Evolutionary conservation across 92 coral and sea anemone species (phyloP).

Genomic region (Epizoanthus illoricatus): DNA sequence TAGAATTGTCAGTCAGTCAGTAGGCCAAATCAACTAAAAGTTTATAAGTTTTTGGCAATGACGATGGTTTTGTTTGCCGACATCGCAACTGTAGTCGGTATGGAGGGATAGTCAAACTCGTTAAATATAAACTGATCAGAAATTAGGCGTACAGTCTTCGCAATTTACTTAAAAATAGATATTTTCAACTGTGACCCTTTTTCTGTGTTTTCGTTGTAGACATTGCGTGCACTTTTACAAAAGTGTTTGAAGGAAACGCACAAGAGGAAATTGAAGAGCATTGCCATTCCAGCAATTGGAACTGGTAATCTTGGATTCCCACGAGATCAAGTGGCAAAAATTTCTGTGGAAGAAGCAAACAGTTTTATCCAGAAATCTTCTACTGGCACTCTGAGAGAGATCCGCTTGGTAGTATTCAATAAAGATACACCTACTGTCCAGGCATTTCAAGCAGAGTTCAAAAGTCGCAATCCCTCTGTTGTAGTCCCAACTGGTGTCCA

Average conservation of each 20-base stretch:
- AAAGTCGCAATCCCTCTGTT: background rate
- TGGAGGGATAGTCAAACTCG: too few relatives aligned
- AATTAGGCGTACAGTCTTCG: too few relatives aligned
- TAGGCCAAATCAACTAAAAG: too few relatives aligned
- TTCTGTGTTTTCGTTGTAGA: constrained; percentile 17
- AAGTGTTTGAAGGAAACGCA: constrained; percentile 49
- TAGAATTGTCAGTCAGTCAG: too few relatives aligned
- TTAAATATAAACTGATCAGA: too few relatives aligned
- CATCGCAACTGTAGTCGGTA: too few relatives aligned
- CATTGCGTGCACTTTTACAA: constrained; percentile 49
- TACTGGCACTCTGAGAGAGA: constrained; percentile 48
- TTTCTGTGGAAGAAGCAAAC: constrained; percentile 64
- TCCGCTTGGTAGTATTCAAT: constrained; percentile 74
- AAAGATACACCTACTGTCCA: constrained; percentile 60
- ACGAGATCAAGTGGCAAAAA: constrained; percentile 50
- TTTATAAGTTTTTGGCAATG: too few relatives aligned
- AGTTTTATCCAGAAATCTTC: constrained; percentile 44
- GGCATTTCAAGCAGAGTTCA: constrained; percentile 69
- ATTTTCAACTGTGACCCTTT: background rate
- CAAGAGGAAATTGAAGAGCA: constrained; percentile 47
- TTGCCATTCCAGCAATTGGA: constrained; percentile 86
- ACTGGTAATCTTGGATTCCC: constrained; percentile 75
- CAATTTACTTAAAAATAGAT: background rate
- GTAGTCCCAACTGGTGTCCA: background rate
- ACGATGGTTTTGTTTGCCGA: too few relatives aligned